Conservation (phyloP, 2,888 invertebrate species). For the Sarcophaga caerulescens region DNA sequence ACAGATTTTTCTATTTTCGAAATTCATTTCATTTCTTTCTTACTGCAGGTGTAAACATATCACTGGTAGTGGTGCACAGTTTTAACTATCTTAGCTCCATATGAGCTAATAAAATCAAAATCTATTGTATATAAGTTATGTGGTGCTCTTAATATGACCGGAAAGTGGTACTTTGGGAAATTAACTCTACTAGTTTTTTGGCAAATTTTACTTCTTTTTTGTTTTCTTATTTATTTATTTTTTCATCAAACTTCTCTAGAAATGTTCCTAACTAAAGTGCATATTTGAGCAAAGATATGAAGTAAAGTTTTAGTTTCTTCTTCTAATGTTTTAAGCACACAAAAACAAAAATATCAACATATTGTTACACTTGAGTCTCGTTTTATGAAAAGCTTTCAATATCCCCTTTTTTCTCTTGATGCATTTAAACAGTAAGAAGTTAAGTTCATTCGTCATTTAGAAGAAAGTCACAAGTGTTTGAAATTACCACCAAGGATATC, state of each 20-base stretch:
- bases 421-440: no score
- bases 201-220: not conserved
- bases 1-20: no score
- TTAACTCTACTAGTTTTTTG: constrained; percentile 6
- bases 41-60: no score
- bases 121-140: no score
- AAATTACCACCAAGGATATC: not conserved
- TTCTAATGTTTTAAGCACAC: not conserved
- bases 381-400: no score
- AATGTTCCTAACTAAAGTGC: constrained; percentile 21
- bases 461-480: no score
- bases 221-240: not conserved
- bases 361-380: not conserved
- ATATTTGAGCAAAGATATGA: constrained; percentile 28
- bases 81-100: no score
- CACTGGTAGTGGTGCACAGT: no score
- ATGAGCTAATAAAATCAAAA: no score
- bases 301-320: not conserved
- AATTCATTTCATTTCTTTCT: no score
- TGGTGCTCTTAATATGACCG: not conserved
- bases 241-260: constrained; percentile 1
- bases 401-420: no score
- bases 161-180: constrained; percentile 40
- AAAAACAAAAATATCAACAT: not conserved
- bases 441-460: no score